Conservation (phyloP, 2,888 invertebrate species). For the Junonia oenone region DNA sequence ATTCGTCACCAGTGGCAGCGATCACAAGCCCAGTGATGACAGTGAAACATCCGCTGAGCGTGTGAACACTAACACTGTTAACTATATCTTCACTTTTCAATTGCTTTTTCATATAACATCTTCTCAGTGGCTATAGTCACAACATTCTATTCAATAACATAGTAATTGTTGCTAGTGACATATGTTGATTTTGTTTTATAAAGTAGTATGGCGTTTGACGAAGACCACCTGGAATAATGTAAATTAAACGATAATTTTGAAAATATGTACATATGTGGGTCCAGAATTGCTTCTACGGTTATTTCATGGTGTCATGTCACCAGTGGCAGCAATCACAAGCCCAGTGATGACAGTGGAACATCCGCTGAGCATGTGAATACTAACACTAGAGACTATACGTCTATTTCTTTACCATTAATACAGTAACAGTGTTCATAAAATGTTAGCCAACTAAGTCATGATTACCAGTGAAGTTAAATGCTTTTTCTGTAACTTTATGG, state of each 20-base stretch:
- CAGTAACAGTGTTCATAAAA: conserved; percentile 33
- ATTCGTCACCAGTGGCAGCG: conserved; percentile 14
- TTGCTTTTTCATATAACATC: too few relatives aligned
- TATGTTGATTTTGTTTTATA: too few relatives aligned
- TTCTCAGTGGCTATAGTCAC: too few relatives aligned
- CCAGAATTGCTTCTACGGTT: not conserved
- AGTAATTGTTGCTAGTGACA: too few relatives aligned
- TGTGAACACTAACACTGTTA: conserved; percentile 13
- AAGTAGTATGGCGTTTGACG: too few relatives aligned
- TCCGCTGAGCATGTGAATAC: conserved; percentile 22
- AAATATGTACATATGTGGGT: not conserved
- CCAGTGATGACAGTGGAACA: conserved; percentile 18
- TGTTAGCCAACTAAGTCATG: conserved; percentile 26
- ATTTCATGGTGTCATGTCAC: not conserved
- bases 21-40: conserved; percentile 31
- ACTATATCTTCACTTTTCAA: not conserved
- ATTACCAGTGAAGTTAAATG: not conserved
- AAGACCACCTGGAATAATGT: too few relatives aligned
- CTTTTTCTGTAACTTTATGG: not conserved
- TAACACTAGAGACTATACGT: too few relatives aligned
- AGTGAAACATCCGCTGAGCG: conserved; percentile 20
- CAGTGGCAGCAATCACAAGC: conserved; percentile 8
- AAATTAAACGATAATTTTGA: not conserved
- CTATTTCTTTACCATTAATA: too few relatives aligned
- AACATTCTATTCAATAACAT: too few relatives aligned